Conservation (phyloP, 2,113 vertebrate genomes). For the Rhizomys pruinosus region DNA sequence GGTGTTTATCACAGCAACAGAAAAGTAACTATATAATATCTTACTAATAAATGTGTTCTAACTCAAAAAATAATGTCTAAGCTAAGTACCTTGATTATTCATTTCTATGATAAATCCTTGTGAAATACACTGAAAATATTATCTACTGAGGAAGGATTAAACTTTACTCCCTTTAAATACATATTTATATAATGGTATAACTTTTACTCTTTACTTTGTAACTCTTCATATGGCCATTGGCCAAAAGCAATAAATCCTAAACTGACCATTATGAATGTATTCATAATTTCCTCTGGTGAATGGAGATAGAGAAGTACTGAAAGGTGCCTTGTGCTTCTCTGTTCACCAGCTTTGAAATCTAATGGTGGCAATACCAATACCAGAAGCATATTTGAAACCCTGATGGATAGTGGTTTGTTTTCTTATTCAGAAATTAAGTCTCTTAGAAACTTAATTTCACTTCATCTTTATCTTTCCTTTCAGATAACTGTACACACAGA, state of each 20-base stretch:
- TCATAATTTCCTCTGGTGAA: conserved; percentile 46
- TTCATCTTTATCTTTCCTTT: conserved; percentile 33
- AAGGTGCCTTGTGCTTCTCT: not conserved
- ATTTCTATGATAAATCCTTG: not conserved
- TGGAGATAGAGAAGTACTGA: conserved; percentile 37
- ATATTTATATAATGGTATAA: conserved; percentile 58
- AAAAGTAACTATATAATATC: not conserved
- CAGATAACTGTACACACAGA: conserved; percentile 15
- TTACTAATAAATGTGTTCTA: not conserved
- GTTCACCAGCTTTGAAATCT: not conserved
- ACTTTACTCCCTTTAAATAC: not conserved
- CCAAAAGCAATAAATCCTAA: conserved; percentile 56
- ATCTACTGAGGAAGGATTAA: conserved; percentile 21
- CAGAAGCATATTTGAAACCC: conserved; percentile 29
- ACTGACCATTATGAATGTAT: conserved; percentile 39
- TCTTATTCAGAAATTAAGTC: conserved; percentile 67
- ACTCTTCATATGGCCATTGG: conserved; percentile 46
- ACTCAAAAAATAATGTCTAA: conserved; percentile 36
- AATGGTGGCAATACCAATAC: not conserved
- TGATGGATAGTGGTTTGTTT: conserved; percentile 54
- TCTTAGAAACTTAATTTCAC: conserved; percentile 52
- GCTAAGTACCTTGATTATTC: not conserved
- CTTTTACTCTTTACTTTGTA: conserved; percentile 23
- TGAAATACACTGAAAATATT: conserved; percentile 31
- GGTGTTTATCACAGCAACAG: no score